Evolutionary conservation across 2,113 vertebrate species (phyloP).

Genomic region (Stictonetta naevosa): DNA sequence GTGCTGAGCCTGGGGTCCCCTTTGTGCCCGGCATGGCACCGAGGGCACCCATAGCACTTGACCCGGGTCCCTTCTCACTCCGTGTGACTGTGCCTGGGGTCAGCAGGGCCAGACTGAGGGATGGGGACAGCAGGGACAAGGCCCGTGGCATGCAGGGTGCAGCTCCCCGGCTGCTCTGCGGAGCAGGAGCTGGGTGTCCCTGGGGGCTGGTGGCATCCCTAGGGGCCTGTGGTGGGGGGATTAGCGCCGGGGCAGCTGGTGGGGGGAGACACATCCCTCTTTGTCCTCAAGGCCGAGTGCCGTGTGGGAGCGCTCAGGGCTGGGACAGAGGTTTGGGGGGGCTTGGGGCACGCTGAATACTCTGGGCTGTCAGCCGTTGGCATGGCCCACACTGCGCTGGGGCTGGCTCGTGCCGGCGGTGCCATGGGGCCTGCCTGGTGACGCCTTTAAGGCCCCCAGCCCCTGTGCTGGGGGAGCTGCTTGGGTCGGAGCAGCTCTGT

Average conservation of each 20-base stretch:
- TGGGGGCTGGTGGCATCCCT: background rate
- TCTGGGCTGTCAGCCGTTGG: accelerated
- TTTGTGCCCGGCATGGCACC: too few relatives aligned
- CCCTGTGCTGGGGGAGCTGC: background rate
- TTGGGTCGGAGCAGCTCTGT: background rate
- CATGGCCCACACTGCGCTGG: accelerated
- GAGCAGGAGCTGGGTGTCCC: background rate
- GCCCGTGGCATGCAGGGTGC: background rate
- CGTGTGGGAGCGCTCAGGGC: background rate
- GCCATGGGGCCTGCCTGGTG: accelerated
- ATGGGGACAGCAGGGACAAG: background rate
- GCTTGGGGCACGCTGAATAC: background rate
- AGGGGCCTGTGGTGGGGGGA: background rate
- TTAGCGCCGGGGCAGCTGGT: background rate
- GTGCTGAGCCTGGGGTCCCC: too few relatives aligned
- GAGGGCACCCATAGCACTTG: too few relatives aligned
- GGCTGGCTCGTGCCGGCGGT: accelerated
- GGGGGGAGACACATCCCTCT: accelerated
- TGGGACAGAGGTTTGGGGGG: background rate
- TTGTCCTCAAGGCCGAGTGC: background rate
- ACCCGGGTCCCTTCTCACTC: too few relatives aligned
- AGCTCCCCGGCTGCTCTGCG: too few relatives aligned
- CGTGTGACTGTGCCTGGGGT: background rate
- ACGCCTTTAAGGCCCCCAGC: background rate
- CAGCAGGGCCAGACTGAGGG: background rate